Evolutionary conservation across 1,140 invertebrate genomes (phyloP).

Genomic region (Trichonephila clavata): DNA sequence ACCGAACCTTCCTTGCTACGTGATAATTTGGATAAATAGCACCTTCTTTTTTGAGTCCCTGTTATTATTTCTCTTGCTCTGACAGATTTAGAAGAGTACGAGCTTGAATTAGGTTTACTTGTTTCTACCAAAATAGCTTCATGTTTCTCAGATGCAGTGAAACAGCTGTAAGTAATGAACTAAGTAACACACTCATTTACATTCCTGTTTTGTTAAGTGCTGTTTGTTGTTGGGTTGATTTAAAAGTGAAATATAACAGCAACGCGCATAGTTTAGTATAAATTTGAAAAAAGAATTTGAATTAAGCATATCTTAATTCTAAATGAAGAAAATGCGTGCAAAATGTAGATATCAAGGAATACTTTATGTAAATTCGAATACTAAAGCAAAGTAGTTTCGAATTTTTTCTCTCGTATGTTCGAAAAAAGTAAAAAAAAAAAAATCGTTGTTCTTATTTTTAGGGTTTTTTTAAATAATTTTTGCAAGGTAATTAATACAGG

Average conservation of each 20-base stretch:
- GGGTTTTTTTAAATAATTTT: no score
- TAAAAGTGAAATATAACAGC: not conserved
- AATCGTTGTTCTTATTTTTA: no score
- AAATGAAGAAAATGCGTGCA: no score
- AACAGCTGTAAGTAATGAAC: slow-evolving; percentile 14
- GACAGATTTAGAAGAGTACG: slow-evolving; percentile 18
- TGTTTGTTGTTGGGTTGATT: not conserved
- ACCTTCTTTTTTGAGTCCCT: not conserved
- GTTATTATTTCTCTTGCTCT: slow-evolving; percentile 4
- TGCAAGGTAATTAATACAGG: no score
- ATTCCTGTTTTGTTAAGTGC: not conserved
- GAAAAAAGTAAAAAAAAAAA: no score
- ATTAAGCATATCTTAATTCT: no score
- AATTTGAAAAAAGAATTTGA: not conserved
- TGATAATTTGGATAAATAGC: slow-evolving; percentile 54
- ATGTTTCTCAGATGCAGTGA: not conserved
- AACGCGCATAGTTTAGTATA: not conserved
- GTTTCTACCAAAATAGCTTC: slow-evolving; percentile 2
- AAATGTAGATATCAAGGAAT: no score
- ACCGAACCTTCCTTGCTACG: slow-evolving; percentile 1
- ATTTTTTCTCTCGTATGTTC: no score
- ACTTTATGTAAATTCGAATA: no score
- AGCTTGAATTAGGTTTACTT: slow-evolving; percentile 12
- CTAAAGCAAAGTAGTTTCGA: no score
- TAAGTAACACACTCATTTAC: not conserved